Conservation (phyloP, 2,888 invertebrate genomes). For the Melanargia galathea region DNA sequence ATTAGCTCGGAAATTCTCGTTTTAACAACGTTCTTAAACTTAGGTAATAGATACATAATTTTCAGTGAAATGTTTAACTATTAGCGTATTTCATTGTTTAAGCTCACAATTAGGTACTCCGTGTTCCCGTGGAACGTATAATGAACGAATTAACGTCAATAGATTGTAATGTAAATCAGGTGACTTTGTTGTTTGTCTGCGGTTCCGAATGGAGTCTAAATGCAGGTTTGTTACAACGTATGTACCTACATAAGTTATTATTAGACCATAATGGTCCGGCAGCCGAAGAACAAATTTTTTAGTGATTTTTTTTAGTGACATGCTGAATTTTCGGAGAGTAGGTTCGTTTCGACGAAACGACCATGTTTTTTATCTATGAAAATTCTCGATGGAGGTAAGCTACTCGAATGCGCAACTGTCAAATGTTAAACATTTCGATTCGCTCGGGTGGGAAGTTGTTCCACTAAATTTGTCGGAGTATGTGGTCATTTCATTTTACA, state of each 20-base stretch:
- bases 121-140: not conserved
- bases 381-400: too few relatives aligned
- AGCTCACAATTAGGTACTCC: slow-evolving; percentile 1
- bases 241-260: not conserved
- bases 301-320: too few relatives aligned
- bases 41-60: not conserved
- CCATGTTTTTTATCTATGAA: too few relatives aligned
- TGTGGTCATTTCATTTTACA: too few relatives aligned
- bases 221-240: not conserved
- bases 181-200: not conserved
- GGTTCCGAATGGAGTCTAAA: not conserved
- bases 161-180: not conserved
- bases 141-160: slow-evolving; percentile 1
- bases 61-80: slow-evolving; percentile 7
- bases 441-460: too few relatives aligned
- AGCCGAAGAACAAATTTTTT: too few relatives aligned
- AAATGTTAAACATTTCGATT: too few relatives aligned
- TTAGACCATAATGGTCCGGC: too few relatives aligned
- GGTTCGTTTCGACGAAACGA: too few relatives aligned
- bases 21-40: not conserved
- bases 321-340: too few relatives aligned
- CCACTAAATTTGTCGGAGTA: too few relatives aligned
- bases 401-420: too few relatives aligned
- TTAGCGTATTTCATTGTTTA: slow-evolving; percentile 1
- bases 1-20: not conserved